Conservation (phyloP, 2,888 invertebrate species). For the Notocelia uddmanniana region DNA sequence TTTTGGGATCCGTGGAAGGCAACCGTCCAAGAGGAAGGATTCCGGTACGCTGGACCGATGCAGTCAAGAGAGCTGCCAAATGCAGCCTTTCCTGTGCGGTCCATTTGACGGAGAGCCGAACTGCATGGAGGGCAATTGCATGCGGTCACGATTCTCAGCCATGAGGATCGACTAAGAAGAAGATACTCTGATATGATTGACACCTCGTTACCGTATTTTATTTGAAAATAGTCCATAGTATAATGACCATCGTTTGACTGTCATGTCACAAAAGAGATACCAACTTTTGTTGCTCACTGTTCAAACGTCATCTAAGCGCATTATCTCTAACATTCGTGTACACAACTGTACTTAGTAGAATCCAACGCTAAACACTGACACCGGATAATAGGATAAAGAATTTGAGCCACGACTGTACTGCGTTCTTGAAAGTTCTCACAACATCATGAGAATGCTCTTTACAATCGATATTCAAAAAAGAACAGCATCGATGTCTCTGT, state of each 20-base stretch:
- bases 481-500: constrained; percentile 84
- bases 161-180: no score
- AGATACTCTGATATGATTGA: background rate
- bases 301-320: constrained; percentile 32
- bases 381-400: constrained; percentile 72
- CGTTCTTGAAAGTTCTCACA: constrained; percentile 78
- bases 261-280: constrained; percentile 8
- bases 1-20: no score
- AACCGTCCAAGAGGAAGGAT: no score
- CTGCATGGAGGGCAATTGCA: no score
- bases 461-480: constrained; percentile 85
- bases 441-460: constrained; percentile 82
- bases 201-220: background rate
- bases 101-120: no score
- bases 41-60: no score
- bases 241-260: constrained; percentile 3
- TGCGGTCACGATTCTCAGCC: no score
- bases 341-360: constrained; percentile 45
- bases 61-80: no score
- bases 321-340: constrained; percentile 28
- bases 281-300: constrained; percentile 21
- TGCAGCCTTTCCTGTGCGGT: no score
- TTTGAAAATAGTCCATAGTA: constrained; percentile 2
- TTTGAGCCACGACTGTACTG: constrained; percentile 73
- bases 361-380: constrained; percentile 62